A percentile compares a stretch with the other conserved stretches of the same genome.
Conservation (phyloP, 2,113 vertebrate species). For the Trochalopteron elliotii region DNA sequence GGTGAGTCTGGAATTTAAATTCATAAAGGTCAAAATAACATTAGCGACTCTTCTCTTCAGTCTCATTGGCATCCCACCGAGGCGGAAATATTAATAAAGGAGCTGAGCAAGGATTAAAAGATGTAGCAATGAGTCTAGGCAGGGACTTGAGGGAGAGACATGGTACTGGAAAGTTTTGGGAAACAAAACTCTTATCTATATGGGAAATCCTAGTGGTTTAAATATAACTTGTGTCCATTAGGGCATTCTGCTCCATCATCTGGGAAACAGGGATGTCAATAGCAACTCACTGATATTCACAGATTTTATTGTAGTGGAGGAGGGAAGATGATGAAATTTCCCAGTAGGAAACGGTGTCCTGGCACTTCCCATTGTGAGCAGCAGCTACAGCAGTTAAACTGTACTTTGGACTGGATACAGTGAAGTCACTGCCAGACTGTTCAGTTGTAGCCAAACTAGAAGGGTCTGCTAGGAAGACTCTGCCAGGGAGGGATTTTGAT, state of each 20-base stretch:
- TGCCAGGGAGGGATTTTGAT: neutral
- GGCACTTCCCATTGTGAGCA: neutral
- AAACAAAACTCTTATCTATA: neutral
- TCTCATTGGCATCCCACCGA: neutral
- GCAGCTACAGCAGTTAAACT: neutral
- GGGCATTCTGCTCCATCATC: neutral
- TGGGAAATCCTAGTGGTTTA: neutral
- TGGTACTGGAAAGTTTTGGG: neutral
- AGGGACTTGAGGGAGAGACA: neutral
- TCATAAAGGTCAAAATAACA: constrained; percentile 43
- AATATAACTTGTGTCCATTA: accelerated
- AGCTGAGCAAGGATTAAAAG: neutral
- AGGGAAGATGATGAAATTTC: neutral
- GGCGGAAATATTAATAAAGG: neutral
- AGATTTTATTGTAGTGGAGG: neutral
- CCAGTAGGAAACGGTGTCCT: neutral
- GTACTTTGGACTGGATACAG: neutral
- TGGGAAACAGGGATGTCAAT: neutral
- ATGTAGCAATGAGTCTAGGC: neutral
- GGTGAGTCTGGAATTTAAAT: constrained; percentile 6
- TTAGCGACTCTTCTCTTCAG: neutral
- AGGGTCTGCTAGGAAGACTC: neutral
- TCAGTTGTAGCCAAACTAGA: neutral
- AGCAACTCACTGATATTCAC: neutral
- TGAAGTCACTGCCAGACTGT: neutral